These are phyloP conservation scores for Aleiodes testaceus DNA, from an alignment of 2,888 invertebrate species.

Conservation along the genomic window DNA sequence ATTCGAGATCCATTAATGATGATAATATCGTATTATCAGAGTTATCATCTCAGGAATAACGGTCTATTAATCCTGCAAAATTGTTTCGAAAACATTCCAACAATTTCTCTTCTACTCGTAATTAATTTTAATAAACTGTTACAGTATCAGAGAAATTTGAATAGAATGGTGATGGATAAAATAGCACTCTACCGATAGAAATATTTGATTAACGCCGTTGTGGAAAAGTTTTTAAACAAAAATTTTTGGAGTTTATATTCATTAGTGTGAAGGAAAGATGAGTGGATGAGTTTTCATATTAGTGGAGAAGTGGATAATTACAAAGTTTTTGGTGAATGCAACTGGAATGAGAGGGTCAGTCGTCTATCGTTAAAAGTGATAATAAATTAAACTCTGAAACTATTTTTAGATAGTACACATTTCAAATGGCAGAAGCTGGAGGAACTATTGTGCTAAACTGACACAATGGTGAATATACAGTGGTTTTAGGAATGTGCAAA, in stretches of 20 bases:
- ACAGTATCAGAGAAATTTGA: background rate
- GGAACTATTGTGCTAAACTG: background rate
- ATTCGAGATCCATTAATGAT: background rate
- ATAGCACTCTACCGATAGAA: background rate
- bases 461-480: background rate
- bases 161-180: background rate
- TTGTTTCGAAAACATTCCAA: too few species aligned
- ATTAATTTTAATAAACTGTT: too few species aligned
- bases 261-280: constrained; percentile 6
- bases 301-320: constrained; percentile 22
- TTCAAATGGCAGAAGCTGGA: background rate
- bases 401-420: background rate
- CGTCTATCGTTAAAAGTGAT: constrained; percentile 21
- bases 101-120: too few species aligned
- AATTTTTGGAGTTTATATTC: constrained; percentile 21
- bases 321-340: constrained; percentile 14
- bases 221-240: constrained; percentile 2
- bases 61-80: too few species aligned
- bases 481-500: background rate
- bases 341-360: background rate
- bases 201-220: constrained; percentile 12
- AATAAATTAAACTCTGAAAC: constrained; percentile 29
- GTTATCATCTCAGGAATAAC: too few species aligned
- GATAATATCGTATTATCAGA: background rate
- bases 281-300: constrained; percentile 19